Percentiles rank a stretch among this genome's conserved stretches.
phyloP scores from a whole-genome alignment of 2,113 vertebrate genomes.

The Oryzias celebensis region DNA sequence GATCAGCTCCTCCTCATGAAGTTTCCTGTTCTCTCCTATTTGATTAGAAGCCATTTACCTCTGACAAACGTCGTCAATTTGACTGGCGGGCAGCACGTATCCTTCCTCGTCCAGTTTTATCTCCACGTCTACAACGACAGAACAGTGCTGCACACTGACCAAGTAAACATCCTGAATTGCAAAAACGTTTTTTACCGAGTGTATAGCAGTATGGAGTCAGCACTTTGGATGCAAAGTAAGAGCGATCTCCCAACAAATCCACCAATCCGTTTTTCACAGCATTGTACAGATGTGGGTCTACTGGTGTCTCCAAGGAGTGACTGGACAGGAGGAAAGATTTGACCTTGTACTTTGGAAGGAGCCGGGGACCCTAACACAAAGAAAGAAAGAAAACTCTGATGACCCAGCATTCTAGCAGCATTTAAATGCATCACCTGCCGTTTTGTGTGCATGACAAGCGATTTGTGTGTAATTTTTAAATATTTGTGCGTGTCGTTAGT shows the following conservation, averaged over 20 bases:
- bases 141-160: accelerated
- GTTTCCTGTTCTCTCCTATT: not conserved
- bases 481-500: no score
- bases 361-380: conserved; percentile 77
- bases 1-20: not conserved
- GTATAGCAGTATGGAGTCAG: conserved; percentile 87
- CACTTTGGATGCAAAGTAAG: conserved; percentile 85
- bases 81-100: conserved; percentile 80
- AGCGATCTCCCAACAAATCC: conserved; percentile 82
- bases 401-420: no score
- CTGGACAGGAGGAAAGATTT: conserved; percentile 77
- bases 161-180: not conserved
- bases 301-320: conserved; percentile 75
- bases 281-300: conserved; percentile 81
- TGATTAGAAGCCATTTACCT: conserved; percentile 71
- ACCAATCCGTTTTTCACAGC: conserved; percentile 80
- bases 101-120: conserved; percentile 91
- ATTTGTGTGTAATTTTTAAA: no score
- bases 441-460: no score
- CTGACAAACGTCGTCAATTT: conserved; percentile 76
- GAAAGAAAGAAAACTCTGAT: not conserved
- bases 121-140: conserved; percentile 83
- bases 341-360: conserved; percentile 78
- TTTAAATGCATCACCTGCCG: not conserved
- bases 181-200: conserved; percentile 70